These are phyloP conservation scores for Callimorpha dominula DNA, from an alignment of 2,888 invertebrate species.

Conservation along the genomic window DNA sequence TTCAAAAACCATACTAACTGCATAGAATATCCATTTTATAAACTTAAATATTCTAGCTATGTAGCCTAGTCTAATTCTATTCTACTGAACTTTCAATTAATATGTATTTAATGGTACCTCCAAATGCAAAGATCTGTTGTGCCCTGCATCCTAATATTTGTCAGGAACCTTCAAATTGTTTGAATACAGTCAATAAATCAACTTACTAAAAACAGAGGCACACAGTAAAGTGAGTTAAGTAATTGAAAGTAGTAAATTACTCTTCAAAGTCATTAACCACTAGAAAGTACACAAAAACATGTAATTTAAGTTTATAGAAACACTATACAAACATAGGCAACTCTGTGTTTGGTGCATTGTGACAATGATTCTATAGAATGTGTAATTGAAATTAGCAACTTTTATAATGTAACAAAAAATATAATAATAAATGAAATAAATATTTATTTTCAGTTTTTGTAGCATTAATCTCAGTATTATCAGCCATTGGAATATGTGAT, in stretches of 20 bases:
- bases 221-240: neutral
- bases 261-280: neutral
- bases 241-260: neutral
- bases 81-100: too few relatives aligned
- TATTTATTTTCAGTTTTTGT: conserved; percentile 90
- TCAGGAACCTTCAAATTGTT: neutral
- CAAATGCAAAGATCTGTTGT: neutral
- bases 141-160: neutral
- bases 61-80: neutral
- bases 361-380: neutral
- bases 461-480: conserved; percentile 96
- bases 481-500: conserved; percentile 98
- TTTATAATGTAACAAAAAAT: neutral
- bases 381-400: neutral
- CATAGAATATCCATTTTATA: neutral
- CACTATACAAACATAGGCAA: too few relatives aligned
- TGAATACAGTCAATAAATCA: neutral
- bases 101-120: too few relatives aligned
- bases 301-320: neutral
- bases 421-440: too few relatives aligned
- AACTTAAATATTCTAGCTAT: neutral
- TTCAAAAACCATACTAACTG: neutral
- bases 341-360: neutral
- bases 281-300: neutral
- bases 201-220: neutral